Conservation (phyloP, 2,888 invertebrate species). For the Candidula unifasciata region DNA sequence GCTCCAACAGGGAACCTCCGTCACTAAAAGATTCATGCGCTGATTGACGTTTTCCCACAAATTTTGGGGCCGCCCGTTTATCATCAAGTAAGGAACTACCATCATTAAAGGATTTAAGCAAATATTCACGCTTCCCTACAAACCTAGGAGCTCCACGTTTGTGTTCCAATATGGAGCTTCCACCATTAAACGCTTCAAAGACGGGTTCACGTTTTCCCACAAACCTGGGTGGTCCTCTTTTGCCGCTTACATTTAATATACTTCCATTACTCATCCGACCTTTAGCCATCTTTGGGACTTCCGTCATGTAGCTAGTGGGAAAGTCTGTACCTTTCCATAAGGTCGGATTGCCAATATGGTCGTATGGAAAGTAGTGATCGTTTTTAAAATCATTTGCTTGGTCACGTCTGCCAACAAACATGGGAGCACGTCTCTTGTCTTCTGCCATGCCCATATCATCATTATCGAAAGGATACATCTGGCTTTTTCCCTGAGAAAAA, state of each 20-base stretch:
- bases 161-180: neutral
- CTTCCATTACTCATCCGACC: too few species aligned
- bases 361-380: too few species aligned
- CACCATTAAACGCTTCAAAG: neutral
- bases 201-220: constrained; percentile 1
- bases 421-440: neutral
- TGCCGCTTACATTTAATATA: neutral
- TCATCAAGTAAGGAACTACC: neutral
- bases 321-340: too few species aligned
- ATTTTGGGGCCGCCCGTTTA: constrained; percentile 15
- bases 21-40: neutral
- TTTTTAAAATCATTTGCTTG: too few species aligned
- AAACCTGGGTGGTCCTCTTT: constrained; percentile 20
- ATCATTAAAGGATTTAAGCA: too few species aligned
- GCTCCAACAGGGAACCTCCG: neutral
- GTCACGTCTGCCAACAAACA: neutral
- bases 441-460: neutral
- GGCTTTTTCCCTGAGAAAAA: too few species aligned
- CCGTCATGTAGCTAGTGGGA: neutral
- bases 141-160: neutral
- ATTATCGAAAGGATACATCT: too few species aligned
- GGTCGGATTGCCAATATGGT: too few species aligned
- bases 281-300: too few species aligned
- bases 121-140: constrained; percentile 1
- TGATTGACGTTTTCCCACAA: constrained; percentile 4